phyloP scores from a whole-genome alignment of 1,140 invertebrate species.

The Dendroctonus valens region DNA sequence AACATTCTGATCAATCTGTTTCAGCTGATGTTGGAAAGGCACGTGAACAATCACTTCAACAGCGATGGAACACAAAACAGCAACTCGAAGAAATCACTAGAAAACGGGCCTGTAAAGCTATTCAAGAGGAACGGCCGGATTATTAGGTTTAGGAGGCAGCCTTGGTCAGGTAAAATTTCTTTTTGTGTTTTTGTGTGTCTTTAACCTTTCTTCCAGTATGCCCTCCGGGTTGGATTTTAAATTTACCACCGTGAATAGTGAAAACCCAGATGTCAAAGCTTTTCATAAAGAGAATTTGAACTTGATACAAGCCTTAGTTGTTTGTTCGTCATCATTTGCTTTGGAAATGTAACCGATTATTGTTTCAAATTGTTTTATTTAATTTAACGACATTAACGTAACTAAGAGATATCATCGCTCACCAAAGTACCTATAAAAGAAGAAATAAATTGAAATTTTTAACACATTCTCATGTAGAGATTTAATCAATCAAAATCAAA shows the following conservation, averaged over 20 bases:
- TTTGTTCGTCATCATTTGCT: no score
- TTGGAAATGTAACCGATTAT: no score
- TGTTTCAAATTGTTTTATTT: no score
- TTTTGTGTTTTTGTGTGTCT: constrained; percentile 21
- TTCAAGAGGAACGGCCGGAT: constrained; percentile 83
- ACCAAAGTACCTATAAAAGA: no score
- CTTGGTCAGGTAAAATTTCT: constrained; percentile 68
- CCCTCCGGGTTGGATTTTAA: constrained; percentile 6
- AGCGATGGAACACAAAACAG: constrained; percentile 60
- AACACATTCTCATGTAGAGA: no score
- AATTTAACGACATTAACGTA: no score
- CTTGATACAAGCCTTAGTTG: no score
- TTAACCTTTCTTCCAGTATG: constrained; percentile 22
- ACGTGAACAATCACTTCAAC: constrained; percentile 92
- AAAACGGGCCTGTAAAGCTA: constrained; percentile 68
- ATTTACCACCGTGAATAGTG: constrained; percentile 7
- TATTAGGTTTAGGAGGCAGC: constrained; percentile 76
- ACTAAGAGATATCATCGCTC: no score
- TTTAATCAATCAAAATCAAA: no score
- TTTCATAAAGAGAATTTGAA: constrained; percentile 6
- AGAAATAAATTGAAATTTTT: no score
- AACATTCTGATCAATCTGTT: constrained; percentile 43
- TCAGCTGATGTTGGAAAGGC: constrained; percentile 81
- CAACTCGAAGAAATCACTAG: constrained; percentile 63
- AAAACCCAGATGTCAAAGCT: constrained; percentile 3